phyloP scores from a whole-genome alignment of 30 jellyfish, hydroid and myxozoan species.

The Morbakka virulenta region DNA sequence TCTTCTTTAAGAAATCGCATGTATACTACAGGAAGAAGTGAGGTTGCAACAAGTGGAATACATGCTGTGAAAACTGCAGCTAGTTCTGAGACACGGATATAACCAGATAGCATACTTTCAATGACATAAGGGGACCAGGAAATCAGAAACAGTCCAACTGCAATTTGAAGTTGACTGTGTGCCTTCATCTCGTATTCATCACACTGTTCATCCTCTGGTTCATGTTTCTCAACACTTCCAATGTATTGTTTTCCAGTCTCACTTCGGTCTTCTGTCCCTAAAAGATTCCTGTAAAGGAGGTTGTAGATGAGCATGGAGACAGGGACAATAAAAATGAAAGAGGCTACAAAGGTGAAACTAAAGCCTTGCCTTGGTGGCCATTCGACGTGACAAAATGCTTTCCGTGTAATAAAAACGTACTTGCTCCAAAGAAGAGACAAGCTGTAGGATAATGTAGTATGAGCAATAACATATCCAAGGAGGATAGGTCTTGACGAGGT shows the following conservation, averaged over 20 bases:
- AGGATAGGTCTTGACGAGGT: conserved; percentile 66
- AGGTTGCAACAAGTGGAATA: conserved; percentile 79
- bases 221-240: conserved; percentile 3
- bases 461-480: conserved; percentile 95
- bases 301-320: conserved; percentile 84
- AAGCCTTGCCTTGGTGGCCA: conserved; percentile 96
- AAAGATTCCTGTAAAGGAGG: conserved; percentile 51
- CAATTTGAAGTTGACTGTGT: conserved; percentile 74
- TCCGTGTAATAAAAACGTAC: conserved; percentile 82
- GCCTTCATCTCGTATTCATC: conserved; percentile 60
- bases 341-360: conserved; percentile 80
- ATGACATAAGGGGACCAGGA: conserved; percentile 93
- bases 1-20: conserved; percentile 50
- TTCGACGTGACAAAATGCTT: conserved; percentile 91
- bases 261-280: conserved; percentile 18
- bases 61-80: conserved; percentile 70
- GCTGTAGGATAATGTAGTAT: conserved; percentile 91
- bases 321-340: conserved; percentile 82
- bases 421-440: conserved; percentile 93
- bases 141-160: conserved; percentile 72
- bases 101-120: conserved; percentile 85
- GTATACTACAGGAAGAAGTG: conserved; percentile 74
- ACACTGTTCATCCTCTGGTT: background rate
- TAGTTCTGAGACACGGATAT: conserved; percentile 49
- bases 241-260: no score